phyloP scores from a whole-genome alignment of 64 coral and sea anemone genomes.

The Actinia tenebrosa region DNA sequence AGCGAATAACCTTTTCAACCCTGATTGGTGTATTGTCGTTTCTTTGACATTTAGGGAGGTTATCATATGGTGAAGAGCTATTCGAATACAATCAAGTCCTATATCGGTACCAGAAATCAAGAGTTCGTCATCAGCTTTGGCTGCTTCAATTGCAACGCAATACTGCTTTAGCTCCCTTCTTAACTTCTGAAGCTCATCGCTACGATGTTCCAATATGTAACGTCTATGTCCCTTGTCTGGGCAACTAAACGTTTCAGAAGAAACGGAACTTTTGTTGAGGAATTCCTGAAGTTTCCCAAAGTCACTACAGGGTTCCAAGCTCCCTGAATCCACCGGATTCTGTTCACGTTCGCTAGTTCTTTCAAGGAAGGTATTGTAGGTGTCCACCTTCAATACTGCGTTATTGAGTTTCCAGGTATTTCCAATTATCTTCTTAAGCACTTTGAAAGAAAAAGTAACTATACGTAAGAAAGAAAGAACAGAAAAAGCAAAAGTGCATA shows the following conservation, averaged over 20 bases:
- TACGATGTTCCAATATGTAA: constrained; percentile 34
- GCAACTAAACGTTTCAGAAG: neutral
- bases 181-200: constrained; percentile 8
- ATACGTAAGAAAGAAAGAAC: neutral
- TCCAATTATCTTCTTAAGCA: too few relatives aligned
- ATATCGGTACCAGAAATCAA: constrained; percentile 41
- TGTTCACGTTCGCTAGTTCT: too few relatives aligned
- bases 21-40: constrained; percentile 21
- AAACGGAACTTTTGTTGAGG: neutral
- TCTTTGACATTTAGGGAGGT: neutral
- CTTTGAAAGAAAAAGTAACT: too few relatives aligned
- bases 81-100: neutral
- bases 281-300: neutral
- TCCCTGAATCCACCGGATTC: too few relatives aligned
- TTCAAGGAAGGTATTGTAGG: neutral
- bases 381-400: too few relatives aligned
- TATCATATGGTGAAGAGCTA: neutral
- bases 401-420: too few relatives aligned
- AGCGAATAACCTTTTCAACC: constrained; percentile 4
- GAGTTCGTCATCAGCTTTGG: constrained; percentile 19
- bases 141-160: constrained; percentile 16
- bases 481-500: too few relatives aligned
- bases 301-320: neutral
- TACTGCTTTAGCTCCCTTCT: constrained; percentile 12
- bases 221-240: neutral